Base-by-base conservation (phyloP, 2,113 vertebrate species). In the Hippocampus barbouri region DNA sequence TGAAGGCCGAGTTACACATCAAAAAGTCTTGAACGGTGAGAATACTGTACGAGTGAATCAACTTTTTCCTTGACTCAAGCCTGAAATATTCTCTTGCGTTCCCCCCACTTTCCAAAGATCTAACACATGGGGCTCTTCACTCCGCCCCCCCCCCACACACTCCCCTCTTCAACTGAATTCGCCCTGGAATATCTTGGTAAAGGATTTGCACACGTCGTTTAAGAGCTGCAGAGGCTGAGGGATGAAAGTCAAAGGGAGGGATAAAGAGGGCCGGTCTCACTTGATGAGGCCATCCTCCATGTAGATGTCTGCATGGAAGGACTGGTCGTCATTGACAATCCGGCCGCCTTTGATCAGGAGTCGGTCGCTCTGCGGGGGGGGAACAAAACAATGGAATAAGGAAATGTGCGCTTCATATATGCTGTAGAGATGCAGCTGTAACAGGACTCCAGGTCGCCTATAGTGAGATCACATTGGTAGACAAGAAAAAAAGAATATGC, bases 201-300 rank as follows among this genome's bases (percentile, higher is more conserved):
- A 23, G 63, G 14, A 47, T 66, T 66, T 66, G 41, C 38, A 43
- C 10, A 64, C 41, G 61, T 1, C 20, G n/a, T 65, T 43, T 23
- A 60, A 66, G 41, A 45, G 23, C 41, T 45, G n/a, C 21, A 30
- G 41, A 15, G 47, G 15, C 25, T 8, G 25, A 73, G n/a, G 23
- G 11, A 65, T 45, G 49, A 68, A 72, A 78, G 41, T 25, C 61
- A 69, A 66, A 27, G 53, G 72, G 79, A n/a, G 5, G 41, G 51
- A 54, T 9, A n/a, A 64, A 38, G 65, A 66, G 43, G 21, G 38
- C 18, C 57, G 59, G 56, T 92, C 96, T 81, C 94, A 98, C 97
- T 98, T 98, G 84, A 98, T 98, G 85, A 97, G 87, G 77, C 97
- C 97, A 93, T 98, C 97, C 78, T 98, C 97, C 94, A 98, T 94